These are phyloP conservation scores for Agrochola lota DNA, from an alignment of 2,888 invertebrate species.

Conservation along the genomic window DNA sequence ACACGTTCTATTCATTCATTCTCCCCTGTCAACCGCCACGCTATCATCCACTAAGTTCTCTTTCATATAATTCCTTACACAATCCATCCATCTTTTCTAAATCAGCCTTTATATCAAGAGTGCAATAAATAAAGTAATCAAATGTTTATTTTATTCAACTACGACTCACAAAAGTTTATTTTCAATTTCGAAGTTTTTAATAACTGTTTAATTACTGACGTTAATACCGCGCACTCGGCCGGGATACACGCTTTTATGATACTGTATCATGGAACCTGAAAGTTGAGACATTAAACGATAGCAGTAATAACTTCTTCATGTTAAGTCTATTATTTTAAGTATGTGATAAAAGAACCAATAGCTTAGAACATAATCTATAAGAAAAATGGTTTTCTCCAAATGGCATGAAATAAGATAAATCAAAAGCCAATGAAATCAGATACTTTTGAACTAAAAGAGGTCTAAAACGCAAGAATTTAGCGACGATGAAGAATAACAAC, in stretches of 20 bases:
- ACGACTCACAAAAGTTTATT: not conserved
- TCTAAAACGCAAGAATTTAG: conserved; percentile 26
- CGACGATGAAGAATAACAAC: conserved; percentile 37
- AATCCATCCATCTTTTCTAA: not conserved
- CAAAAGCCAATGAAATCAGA: conserved; percentile 3
- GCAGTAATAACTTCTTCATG: not conserved
- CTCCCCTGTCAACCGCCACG: no score
- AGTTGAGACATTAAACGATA: not conserved
- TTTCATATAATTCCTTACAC: no score
- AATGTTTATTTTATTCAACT: not conserved
- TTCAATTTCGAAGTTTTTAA: not conserved
- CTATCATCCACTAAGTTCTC: no score
- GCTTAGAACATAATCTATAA: not conserved
- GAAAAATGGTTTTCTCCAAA: conserved; percentile 38
- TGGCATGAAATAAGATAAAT: conserved; percentile 5
- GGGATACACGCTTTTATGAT: not conserved
- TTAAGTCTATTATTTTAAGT: not conserved
- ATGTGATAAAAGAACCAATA: not conserved
- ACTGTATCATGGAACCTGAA: not conserved
- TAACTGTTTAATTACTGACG: not conserved
- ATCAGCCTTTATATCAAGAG: not conserved
- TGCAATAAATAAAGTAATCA: not conserved
- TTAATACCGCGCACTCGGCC: not conserved
- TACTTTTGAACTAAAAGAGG: conserved; percentile 37
- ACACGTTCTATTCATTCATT: no score